Evolutionary conservation across 2,113 vertebrate species (phyloP).

Genomic region (Athene cunicularia): DNA sequence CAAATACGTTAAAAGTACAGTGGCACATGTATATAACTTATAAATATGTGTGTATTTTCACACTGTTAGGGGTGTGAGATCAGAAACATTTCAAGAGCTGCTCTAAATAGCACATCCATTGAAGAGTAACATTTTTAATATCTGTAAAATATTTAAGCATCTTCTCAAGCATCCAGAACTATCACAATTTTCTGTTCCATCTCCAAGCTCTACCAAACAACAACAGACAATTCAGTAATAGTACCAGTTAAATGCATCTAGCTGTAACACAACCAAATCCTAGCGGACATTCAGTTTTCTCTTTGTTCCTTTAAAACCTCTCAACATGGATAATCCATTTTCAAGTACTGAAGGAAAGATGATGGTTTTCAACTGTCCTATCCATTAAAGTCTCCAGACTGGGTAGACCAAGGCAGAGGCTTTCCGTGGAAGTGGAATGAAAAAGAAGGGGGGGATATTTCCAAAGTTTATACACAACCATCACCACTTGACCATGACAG

Average conservation of each 20-base stretch:
- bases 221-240: not conserved
- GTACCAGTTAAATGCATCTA: not conserved
- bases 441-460: not conserved
- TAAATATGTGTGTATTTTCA: not conserved
- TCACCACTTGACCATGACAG: not conserved
- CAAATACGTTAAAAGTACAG: not conserved
- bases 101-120: not conserved
- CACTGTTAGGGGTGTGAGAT: accelerated
- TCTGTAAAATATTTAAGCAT: not conserved
- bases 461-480: not conserved
- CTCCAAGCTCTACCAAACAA: not conserved
- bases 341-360: not conserved
- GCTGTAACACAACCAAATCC: not conserved
- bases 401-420: not conserved
- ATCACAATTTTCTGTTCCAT: not conserved
- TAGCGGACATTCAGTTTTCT: accelerated
- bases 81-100: not conserved
- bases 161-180: not conserved
- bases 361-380: not conserved
- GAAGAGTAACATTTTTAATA: not conserved
- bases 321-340: not conserved
- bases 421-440: not conserved
- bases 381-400: not conserved
- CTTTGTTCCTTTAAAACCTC: not conserved
- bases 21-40: not conserved